These are phyloP conservation scores for Rhinogobius similis DNA, from an alignment of 2,113 vertebrate species.

Conservation along the genomic window DNA sequence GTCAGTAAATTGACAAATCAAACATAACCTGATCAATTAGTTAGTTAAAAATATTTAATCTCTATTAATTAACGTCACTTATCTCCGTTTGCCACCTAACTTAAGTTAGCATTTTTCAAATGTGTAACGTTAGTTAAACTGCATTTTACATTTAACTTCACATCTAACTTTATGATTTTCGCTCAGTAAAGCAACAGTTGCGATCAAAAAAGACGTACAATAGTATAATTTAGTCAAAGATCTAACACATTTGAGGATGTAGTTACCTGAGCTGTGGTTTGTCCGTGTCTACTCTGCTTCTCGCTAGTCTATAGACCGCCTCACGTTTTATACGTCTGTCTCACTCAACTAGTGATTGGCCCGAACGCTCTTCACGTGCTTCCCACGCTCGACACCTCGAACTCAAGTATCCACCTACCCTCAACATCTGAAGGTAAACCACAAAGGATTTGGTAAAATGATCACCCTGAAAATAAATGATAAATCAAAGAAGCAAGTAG, in stretches of 20 bases:
- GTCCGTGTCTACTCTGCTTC: conserved; percentile 34
- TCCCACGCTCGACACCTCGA: not conserved
- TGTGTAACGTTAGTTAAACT: not conserved
- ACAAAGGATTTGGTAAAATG: not conserved
- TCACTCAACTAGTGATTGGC: not conserved
- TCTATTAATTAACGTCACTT: too few relatives aligned
- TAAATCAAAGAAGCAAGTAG: conserved; percentile 17
- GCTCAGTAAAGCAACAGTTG: not conserved
- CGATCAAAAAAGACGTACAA: too few relatives aligned
- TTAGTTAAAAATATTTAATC: not conserved
- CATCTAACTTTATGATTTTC: fast-evolving
- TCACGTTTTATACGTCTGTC: conserved; percentile 4
- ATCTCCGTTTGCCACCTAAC: not conserved
- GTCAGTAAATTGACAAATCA: not conserved
- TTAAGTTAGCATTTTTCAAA: conserved; percentile 3
- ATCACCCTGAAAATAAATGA: not conserved
- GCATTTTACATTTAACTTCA: not conserved
- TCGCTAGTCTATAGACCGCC: conserved; percentile 13
- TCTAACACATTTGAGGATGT: not conserved
- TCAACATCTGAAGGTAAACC: not conserved
- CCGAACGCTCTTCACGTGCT: not conserved
- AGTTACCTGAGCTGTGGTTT: conserved; percentile 42
- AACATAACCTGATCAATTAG: not conserved
- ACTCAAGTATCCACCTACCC: not conserved
- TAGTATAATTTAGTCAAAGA: fast-evolving